Percentiles rank a stretch among this genome's conserved stretches.
These are phyloP conservation scores for Jaculus jaculus DNA, from an alignment of 2,113 vertebrate species.

Conservation along the genomic window DNA sequence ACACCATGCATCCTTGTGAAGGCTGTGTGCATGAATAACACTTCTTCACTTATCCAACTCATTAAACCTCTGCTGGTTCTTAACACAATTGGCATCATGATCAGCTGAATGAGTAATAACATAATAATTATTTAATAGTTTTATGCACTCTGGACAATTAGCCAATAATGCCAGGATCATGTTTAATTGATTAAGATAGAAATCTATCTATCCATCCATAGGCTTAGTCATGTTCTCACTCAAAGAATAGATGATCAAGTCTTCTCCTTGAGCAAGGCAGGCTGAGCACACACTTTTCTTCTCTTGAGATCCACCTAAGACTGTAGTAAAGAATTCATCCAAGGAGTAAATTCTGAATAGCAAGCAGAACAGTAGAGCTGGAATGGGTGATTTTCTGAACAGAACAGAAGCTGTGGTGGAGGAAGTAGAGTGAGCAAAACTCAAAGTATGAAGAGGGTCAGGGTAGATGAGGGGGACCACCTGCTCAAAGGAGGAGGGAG, in stretches of 20 bases:
- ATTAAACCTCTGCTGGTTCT: not conserved
- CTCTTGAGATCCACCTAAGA: not conserved
- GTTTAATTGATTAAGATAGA: constrained; percentile 50
- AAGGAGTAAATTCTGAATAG: constrained; percentile 9
- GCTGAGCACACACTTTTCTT: not conserved
- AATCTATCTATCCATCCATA: not conserved
- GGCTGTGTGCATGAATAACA: no score
- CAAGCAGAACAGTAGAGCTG: not conserved
- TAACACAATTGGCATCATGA: not conserved
- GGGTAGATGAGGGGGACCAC: not conserved
- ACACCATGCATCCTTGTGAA: not conserved
- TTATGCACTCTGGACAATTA: constrained; percentile 47
- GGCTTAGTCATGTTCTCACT: not conserved
- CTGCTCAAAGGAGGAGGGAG: not conserved
- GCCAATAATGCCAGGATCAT: not conserved
- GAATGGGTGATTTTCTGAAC: not conserved
- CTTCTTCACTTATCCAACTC: not conserved
- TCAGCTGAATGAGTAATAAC: constrained; percentile 7
- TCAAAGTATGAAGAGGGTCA: not conserved
- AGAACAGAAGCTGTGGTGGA: not conserved
- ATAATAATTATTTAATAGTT: constrained; percentile 36
- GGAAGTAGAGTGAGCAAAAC: not conserved
- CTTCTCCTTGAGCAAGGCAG: not conserved
- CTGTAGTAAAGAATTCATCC: not conserved
- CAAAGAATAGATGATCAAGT: not conserved